Evolutionary conservation across 1,140 invertebrate species (phyloP), one percentile per base, ranked within the genome.

Genomic region (Rhysida immarginata): DNA sequence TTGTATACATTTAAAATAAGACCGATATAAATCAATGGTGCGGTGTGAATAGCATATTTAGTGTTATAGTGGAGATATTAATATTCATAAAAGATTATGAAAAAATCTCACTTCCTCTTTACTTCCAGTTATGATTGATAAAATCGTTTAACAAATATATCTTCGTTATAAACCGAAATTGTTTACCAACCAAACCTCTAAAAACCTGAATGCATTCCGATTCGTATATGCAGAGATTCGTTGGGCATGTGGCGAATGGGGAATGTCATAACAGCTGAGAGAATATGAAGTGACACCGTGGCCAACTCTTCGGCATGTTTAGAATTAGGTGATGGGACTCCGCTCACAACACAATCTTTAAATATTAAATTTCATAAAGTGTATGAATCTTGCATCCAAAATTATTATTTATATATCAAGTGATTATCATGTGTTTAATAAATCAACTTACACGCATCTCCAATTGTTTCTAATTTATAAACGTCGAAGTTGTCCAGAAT

Each of bases 151-250:
- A n/a, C n/a, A n/a, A n/a, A n/a, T n/a, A n/a, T n/a, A n/a, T n/a
- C n/a, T n/a, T n/a, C n/a, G n/a, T n/a, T n/a, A n/a, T n/a, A n/a
- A n/a, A n/a, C n/a, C n/a, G n/a, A n/a, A n/a, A n/a, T n/a, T n/a
- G n/a, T n/a, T n/a, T n/a, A n/a, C n/a, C n/a, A n/a, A n/a, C n/a
- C n/a, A n/a, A n/a, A n/a, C n/a, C n/a, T n/a, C n/a, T n/a, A n/a
- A n/a, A n/a, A n/a, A 0, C 79, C 80, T 8, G 77, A 76, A 65
- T 81, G 78, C 20, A 81, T 66, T 0, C 80, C 80, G 21, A 79
- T 75, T 8, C 79, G 62, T 27, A 82, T 71, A 56, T 71, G 64
- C 5, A 83, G 66, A 1, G 69, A 65, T 56, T 77, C 74, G 3
- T 69, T 63, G 2, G 77, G 78, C 51, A 74, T 61, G 60, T 82